A percentile compares a stretch with the other conserved stretches of the same genome.
Evolutionary conservation across 2,113 vertebrate species (phyloP).

Genomic region (Neotoma lepida): DNA sequence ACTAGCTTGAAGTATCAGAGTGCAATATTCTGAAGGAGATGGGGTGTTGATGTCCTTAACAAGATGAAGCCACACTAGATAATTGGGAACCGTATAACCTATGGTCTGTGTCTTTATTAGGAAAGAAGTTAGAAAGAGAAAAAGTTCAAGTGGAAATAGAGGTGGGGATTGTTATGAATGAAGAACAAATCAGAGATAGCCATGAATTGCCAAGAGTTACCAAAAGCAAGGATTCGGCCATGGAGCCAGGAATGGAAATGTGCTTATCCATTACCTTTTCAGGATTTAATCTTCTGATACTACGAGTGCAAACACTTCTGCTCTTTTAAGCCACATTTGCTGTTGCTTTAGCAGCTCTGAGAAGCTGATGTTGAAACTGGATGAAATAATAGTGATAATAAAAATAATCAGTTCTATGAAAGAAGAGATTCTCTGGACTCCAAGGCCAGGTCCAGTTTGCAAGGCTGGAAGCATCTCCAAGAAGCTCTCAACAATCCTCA

Average conservation of each 20-base stretch:
- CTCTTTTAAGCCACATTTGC: background rate
- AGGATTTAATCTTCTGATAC: too few species aligned
- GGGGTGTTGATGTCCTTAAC: background rate
- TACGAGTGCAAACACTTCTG: background rate
- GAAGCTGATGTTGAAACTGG: background rate
- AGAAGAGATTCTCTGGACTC: background rate
- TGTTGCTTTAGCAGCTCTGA: background rate
- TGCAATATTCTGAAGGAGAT: background rate
- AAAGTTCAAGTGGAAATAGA: fast-evolving
- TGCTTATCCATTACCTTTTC: background rate
- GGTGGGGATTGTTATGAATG: background rate
- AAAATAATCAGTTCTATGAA: background rate
- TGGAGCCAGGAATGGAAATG: background rate
- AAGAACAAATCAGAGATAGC: background rate
- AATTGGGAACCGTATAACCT: fast-evolving
- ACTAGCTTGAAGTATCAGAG: background rate
- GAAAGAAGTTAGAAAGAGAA: background rate
- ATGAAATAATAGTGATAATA: background rate
- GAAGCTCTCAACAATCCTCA: background rate
- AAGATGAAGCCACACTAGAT: too few species aligned
- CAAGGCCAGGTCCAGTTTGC: background rate
- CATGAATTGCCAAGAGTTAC: background rate
- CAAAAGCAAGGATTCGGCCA: too few species aligned
- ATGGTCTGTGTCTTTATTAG: background rate
- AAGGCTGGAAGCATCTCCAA: background rate